These are phyloP conservation scores for Bombyx huttoni DNA, from an alignment of 2,888 invertebrate genomes.

Conservation along the genomic window DNA sequence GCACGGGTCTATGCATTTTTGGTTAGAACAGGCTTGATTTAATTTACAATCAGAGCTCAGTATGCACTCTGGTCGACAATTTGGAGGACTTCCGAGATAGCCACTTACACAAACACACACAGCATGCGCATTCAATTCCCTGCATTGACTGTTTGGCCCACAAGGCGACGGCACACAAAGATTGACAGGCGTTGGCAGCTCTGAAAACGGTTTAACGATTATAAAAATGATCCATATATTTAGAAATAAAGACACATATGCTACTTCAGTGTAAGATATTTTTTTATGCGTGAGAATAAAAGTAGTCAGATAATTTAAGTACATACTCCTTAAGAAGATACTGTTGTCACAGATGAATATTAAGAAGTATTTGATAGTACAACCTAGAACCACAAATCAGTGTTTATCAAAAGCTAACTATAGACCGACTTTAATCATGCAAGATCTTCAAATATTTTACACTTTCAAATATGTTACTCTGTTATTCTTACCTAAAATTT, in stretches of 20 bases:
- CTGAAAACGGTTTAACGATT: constrained; percentile 22
- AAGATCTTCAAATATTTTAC: no score
- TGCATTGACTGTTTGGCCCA: constrained; percentile 82
- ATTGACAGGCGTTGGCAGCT: constrained; percentile 23
- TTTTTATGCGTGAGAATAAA: no score
- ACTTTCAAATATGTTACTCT: background rate
- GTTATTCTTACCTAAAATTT: constrained; percentile 33
- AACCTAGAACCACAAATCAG: no score
- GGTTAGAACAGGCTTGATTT: constrained; percentile 80
- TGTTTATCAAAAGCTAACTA: no score
- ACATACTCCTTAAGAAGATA: no score
- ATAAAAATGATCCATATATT: background rate
- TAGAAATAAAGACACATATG: no score
- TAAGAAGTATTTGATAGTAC: no score
- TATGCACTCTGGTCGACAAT: constrained; percentile 84
- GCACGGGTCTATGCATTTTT: constrained; percentile 84
- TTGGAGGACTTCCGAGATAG: constrained; percentile 79
- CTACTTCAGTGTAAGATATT: no score
- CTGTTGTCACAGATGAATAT: no score
- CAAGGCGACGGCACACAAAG: constrained; percentile 69
- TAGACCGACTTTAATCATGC: no score
- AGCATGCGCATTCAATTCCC: constrained; percentile 77
- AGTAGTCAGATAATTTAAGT: no score
- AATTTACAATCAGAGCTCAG: constrained; percentile 81
- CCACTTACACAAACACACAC: constrained; percentile 81